phyloP scores from a whole-genome alignment of 1,140 invertebrate species.

The Hesperophylax magnus region DNA sequence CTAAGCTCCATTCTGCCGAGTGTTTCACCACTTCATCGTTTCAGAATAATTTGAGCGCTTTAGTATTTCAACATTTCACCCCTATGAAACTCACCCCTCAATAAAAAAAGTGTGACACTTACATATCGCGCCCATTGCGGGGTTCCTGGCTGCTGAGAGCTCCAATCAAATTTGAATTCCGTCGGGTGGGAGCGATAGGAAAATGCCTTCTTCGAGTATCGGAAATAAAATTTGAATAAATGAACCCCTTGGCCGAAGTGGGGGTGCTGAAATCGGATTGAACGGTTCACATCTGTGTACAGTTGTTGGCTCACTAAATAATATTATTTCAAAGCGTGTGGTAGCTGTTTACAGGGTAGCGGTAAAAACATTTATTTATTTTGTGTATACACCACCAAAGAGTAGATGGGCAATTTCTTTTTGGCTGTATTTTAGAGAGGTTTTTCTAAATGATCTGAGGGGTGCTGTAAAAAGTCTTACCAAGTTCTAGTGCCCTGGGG shows the following conservation, averaged over 20 bases:
- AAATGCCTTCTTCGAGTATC: constrained; percentile 17
- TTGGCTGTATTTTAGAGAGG: too few relatives aligned
- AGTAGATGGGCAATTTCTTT: too few relatives aligned
- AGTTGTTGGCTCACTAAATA: neutral
- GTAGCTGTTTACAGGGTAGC: too few relatives aligned
- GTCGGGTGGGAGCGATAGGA: constrained; percentile 49
- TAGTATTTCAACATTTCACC: neutral
- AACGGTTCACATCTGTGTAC: constrained; percentile 11
- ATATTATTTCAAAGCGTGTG: too few relatives aligned
- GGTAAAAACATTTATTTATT: too few relatives aligned
- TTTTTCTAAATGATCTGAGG: too few relatives aligned
- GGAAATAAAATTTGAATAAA: constrained; percentile 57
- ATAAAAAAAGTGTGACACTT: constrained; percentile 13
- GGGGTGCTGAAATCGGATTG: constrained; percentile 9
- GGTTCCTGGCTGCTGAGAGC: neutral
- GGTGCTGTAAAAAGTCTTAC: too few relatives aligned
- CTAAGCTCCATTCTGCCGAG: too few relatives aligned
- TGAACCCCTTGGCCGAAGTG: constrained; percentile 22
- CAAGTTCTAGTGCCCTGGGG: too few relatives aligned
- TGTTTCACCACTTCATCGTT: too few relatives aligned
- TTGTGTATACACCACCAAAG: too few relatives aligned
- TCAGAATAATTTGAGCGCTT: too few relatives aligned
- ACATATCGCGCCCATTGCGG: constrained; percentile 8
- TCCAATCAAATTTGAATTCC: constrained; percentile 57
- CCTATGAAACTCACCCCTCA: neutral